phyloP scores from a whole-genome alignment of 1,140 invertebrate species.

The Diorhabda elongata region DNA sequence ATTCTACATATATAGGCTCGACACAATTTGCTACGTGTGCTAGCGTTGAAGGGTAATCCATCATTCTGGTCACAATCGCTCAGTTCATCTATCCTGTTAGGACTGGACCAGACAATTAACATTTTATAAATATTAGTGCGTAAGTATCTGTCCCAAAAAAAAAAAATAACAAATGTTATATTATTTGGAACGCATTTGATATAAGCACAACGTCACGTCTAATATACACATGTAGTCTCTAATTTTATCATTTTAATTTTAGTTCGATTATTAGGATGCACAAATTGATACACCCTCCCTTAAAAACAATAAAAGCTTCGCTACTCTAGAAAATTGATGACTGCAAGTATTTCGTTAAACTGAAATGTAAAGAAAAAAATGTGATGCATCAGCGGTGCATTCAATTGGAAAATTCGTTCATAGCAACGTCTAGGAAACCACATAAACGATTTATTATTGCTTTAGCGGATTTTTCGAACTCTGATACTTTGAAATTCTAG shows the following conservation, averaged over 20 bases:
- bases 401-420: slow-evolving; percentile 16
- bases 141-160: too few relatives aligned
- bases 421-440: slow-evolving; percentile 9
- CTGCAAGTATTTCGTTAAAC: neutral
- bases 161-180: too few relatives aligned
- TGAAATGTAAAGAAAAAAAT: slow-evolving; percentile 5
- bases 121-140: too few relatives aligned
- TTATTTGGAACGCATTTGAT: too few relatives aligned
- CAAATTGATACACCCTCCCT: neutral
- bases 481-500: slow-evolving; percentile 10
- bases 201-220: too few relatives aligned
- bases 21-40: slow-evolving; percentile 38
- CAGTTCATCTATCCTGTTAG: neutral
- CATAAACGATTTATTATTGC: slow-evolving; percentile 17
- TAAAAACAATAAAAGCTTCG: neutral
- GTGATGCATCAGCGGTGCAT: slow-evolving; percentile 12
- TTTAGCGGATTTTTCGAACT: slow-evolving; percentile 12
- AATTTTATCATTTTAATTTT: too few relatives aligned
- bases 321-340: slow-evolving; percentile 12
- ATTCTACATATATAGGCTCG: slow-evolving; percentile 29
- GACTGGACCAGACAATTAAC: neutral
- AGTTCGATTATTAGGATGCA: too few relatives aligned
- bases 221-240: too few relatives aligned
- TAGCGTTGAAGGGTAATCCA: slow-evolving; percentile 35
- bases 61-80: slow-evolving; percentile 21